Base-by-base conservation (phyloP, 2,797 vertebrate genomes). In the Pantherophis alleghaniensis region DNA sequence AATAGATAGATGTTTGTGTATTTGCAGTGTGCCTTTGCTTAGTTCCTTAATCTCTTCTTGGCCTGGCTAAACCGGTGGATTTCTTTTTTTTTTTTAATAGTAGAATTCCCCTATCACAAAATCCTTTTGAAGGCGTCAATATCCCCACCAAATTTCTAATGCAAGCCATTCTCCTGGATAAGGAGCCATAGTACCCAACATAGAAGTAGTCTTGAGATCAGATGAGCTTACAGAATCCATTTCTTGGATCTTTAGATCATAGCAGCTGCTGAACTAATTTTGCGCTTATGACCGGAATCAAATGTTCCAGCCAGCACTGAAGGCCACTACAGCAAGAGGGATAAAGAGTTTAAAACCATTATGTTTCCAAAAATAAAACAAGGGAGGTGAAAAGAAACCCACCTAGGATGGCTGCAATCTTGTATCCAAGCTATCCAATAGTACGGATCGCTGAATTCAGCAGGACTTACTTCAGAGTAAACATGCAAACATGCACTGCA, bases 331-430 rank as follows among this genome's bases (percentile, higher is more conserved):
- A 66, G 42, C 56, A 56, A 24, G 28, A 1, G 1, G 7, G 18
- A 16, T 16, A 63, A 32, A 24, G 89, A 53, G 28, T 26, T 69
- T 69, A 18, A 88, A 87, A 69, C 83, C 28, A 32, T 60, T 94
- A 92, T 86, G 93, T 94, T 69, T 60, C 92, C 89, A 60, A 93
- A 89, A 24, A 4, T 10, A 42, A 57, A 32, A 37, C 11, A 37
- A 87, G 37, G 92, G 92, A 53, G 69, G 14, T 87, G 91, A 66
- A 14, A 0, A 0, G n/a, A 91, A 93, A 90, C 53, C 95, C 92
- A 61, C n/a, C 61, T 13, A 18, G 55, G 37, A 79, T 42, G 37
- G 20, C 20, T 79, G 37, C 37, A 11, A 47, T 47, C 37, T 9
- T 79, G 37, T 79, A 79, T 47, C 37, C 37, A 42, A 42, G 32